phyloP scores from a whole-genome alignment of 37 sponge, comb jelly and placozoan species.

The Ephydatia muelleri region DNA sequence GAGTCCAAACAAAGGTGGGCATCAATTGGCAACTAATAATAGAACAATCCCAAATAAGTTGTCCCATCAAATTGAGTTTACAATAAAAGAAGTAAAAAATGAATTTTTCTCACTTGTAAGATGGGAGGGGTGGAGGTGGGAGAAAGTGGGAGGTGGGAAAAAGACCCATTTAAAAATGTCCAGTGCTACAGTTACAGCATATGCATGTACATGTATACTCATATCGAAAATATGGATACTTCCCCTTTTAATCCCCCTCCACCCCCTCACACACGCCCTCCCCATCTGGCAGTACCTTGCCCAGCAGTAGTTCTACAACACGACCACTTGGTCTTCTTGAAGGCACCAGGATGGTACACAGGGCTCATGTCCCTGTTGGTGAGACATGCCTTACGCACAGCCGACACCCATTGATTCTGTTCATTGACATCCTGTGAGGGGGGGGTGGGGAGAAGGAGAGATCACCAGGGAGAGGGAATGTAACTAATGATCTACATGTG shows the following conservation, averaged over 20 bases:
- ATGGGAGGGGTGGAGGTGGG: too few relatives aligned
- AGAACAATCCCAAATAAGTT: too few relatives aligned
- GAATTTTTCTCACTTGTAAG: too few relatives aligned
- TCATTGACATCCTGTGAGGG: conserved; percentile 88
- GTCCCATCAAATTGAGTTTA: too few relatives aligned
- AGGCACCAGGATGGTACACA: conserved; percentile 91
- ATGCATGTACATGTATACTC: too few relatives aligned
- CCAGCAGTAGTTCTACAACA: conserved; percentile 82
- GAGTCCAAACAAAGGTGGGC: background rate
- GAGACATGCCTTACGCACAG: conserved; percentile 92
- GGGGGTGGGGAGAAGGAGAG: background rate
- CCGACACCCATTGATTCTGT: conserved; percentile 93
- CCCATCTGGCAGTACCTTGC: conserved; percentile 14
- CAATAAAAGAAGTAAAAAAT: too few relatives aligned
- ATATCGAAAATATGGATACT: too few relatives aligned
- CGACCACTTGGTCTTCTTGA: conserved; percentile 84
- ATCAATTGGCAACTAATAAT: too few relatives aligned
- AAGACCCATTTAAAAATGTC: background rate
- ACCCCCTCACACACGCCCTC: too few relatives aligned
- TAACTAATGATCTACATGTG: too few relatives aligned
- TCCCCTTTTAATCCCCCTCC: too few relatives aligned
- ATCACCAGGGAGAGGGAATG: background rate
- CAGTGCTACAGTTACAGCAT: background rate
- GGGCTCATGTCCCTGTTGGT: conserved; percentile 79
- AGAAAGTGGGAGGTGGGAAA: background rate